A percentile compares a stretch with the other conserved stretches of the same genome.
Evolutionary conservation across 1,140 invertebrate genomes (phyloP).

Genomic region (Hylaeus volcanicus): DNA sequence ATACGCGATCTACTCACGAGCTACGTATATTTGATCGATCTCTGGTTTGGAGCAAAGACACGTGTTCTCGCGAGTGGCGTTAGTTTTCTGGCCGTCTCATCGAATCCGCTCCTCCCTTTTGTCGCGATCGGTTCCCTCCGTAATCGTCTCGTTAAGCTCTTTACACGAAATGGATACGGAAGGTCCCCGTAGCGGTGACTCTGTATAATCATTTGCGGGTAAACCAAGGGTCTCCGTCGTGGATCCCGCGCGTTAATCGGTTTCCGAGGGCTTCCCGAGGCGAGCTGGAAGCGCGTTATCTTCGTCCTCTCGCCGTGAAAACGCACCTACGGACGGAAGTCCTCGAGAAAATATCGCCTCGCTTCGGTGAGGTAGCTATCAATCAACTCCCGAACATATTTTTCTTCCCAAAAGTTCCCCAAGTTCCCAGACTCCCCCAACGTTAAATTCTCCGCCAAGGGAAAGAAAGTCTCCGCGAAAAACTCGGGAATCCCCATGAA

Average conservation of each 20-base stretch:
- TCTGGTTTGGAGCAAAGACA: constrained; percentile 17
- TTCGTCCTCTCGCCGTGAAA: no score
- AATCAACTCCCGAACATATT: no score
- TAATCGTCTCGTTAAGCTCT: constrained; percentile 60
- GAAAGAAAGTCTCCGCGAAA: no score
- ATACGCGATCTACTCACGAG: no score
- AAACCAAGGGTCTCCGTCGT: constrained; percentile 41
- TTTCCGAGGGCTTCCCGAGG: background rate
- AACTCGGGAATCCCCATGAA: no score
- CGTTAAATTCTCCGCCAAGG: no score
- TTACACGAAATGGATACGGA: constrained; percentile 45
- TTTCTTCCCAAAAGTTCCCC: no score
- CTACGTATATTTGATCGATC: background rate
- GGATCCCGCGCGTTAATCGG: constrained; percentile 22
- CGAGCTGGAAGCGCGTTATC: background rate
- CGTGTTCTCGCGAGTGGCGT: constrained; percentile 22
- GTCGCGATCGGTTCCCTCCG: constrained; percentile 35
- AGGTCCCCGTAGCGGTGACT: constrained; percentile 6
- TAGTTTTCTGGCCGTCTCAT: constrained; percentile 47
- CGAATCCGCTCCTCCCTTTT: constrained; percentile 41
- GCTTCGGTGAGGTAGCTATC: no score
- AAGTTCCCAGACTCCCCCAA: no score
- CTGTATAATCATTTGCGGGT: constrained; percentile 39
- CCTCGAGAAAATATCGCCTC: no score
- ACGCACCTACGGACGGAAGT: no score